phyloP scores from a whole-genome alignment of 23 tunicate species.

The Ascidia mentula region DNA sequence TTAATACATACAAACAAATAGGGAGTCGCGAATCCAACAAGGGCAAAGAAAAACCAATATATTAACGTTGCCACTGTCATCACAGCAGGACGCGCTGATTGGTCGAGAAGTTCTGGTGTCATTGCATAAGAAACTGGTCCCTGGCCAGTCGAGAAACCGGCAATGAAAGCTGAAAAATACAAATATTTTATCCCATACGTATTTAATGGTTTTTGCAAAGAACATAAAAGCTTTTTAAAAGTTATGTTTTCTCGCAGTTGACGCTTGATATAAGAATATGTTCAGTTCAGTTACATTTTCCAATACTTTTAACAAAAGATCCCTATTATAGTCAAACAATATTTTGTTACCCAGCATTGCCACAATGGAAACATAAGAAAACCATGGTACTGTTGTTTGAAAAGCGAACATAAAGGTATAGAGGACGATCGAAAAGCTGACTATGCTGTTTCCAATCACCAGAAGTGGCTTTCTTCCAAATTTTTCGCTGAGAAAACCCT shows the following conservation, averaged over 20 bases:
- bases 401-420: conserved; percentile 35
- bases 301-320: too few species aligned
- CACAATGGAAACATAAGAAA: conserved; percentile 41
- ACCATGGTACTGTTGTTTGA: conserved; percentile 13
- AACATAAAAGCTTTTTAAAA: too few species aligned
- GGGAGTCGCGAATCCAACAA: conserved; percentile 39
- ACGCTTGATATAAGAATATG: too few species aligned
- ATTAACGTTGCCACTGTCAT: conserved; percentile 30
- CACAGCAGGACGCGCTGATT: conserved; percentile 53
- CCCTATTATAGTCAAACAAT: too few species aligned
- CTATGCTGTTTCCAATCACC: conserved; percentile 26
- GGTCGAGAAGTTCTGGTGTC: conserved; percentile 57
- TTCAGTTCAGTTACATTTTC: too few species aligned
- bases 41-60: conserved; percentile 43
- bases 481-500: conserved; percentile 26
- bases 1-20: conserved; percentile 64
- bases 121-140: conserved; percentile 33
- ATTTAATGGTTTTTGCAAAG: too few species aligned
- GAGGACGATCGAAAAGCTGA: conserved; percentile 11
- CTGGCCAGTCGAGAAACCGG: conserved; percentile 38
- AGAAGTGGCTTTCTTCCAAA: conserved; percentile 46
- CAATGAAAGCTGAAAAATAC: conserved; percentile 43
- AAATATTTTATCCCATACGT: too few species aligned
- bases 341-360: conserved; percentile 36
- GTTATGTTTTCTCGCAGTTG: too few species aligned